phyloP scores from a whole-genome alignment of 37 sponge, comb jelly and placozoan genomes.

The Mnemiopsis leidyi region DNA sequence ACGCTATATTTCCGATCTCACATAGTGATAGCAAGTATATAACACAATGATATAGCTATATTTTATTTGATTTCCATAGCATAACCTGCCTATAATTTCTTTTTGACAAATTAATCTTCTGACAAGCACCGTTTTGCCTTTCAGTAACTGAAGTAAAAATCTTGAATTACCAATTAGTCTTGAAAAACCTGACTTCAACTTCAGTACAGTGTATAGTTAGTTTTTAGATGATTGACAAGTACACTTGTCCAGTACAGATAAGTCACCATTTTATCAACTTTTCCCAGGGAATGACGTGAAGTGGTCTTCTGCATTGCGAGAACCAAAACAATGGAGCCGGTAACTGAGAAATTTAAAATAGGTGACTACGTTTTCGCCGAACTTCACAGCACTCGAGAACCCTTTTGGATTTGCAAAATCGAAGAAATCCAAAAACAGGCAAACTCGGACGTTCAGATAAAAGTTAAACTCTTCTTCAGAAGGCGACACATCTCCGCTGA shows the following conservation, averaged over 20 bases:
- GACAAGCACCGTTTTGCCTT: no score
- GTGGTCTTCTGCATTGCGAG: no score
- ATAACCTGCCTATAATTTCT: not conserved
- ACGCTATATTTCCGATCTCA: no score
- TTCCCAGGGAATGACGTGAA: no score
- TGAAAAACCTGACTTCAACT: no score
- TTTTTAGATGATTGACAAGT: no score
- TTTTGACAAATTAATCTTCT: no score
- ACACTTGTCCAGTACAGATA: no score
- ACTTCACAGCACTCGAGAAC: not conserved
- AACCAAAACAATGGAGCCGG: conserved; percentile 1
- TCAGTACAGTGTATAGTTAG: no score
- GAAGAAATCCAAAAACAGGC: not conserved
- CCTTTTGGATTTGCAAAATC: conserved; percentile 46
- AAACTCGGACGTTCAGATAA: not conserved
- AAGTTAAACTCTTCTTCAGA: conserved; percentile 39
- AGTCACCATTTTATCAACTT: no score
- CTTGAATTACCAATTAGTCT: no score
- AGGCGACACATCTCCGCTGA: not conserved
- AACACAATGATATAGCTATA: not conserved
- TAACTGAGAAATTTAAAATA: conserved; percentile 3
- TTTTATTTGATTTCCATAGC: not conserved
- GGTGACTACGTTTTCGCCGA: conserved; percentile 42
- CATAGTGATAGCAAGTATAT: not conserved
- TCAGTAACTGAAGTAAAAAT: no score